Base-by-base conservation (phyloP, 2,888 invertebrate genomes). In the Zootermopsis nevadensis region DNA sequence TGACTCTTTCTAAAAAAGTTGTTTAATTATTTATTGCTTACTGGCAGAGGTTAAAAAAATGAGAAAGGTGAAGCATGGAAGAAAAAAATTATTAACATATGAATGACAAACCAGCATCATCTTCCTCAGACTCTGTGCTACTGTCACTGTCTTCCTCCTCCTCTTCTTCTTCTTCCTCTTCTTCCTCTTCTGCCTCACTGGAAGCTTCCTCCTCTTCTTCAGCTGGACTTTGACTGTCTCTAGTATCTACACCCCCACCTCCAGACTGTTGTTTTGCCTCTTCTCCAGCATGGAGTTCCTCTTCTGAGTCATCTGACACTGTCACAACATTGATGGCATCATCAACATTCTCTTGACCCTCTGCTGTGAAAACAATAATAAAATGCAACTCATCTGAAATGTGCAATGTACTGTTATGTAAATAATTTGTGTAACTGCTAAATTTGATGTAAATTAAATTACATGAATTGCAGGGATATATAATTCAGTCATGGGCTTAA, bases 241-340 rank as follows among this genome's bases (percentile, higher is more conserved):
- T 55, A 22, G 24, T 35, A n/a, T 22, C 80, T 80, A 15, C 53
- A 27, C 72, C 83, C 42, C 76, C 81, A 19, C 27, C 83, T 27
- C 55, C 79, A 6, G 27, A 67, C 15, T 33, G 66, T n/a, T 66
- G 86, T 60, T 88, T 87, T 27, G 88, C 88, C 27, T 87, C 87
- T 33, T 85, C 86, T 15, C 86, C 85, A 74, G 87, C 87, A 79
- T 87, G 60, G n/a, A 60, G 88, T 79, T 88, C 87, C 42, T 87
- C 87, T 15, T 88, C 89, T 12, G 87, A 85, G 38, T 84, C 83
- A 80, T 83, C 87, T 77, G 88, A 87, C 0, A 86, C 80, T 86
- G 82, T 82, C 83, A n/a, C 88, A 86, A 55, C 88, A 30, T 67
- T 77, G 42, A 53, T 67, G 55, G 30, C 53, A 42, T 27, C n/a